A percentile compares a stretch with the other conserved stretches of the same genome.
phyloP scores from a whole-genome alignment of 2,113 vertebrate species.

The Paedocypris sp. region DNA sequence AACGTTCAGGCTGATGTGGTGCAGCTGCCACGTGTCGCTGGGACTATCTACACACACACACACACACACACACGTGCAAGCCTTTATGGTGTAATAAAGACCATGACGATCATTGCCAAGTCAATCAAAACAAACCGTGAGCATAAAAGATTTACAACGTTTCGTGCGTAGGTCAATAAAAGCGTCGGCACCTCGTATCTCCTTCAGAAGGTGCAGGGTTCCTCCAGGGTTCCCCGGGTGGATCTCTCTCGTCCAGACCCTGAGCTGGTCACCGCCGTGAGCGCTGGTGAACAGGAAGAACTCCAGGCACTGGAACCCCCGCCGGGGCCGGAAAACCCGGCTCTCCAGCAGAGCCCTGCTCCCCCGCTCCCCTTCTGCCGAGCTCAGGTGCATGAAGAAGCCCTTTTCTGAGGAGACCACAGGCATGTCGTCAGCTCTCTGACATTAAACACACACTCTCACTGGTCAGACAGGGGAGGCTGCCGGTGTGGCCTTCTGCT shows the following conservation, averaged over 20 bases:
- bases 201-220: constrained; percentile 54
- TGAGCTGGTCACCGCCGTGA: constrained; percentile 50
- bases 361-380: constrained; percentile 39
- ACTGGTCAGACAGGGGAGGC: too few relatives aligned
- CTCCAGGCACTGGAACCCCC: constrained; percentile 80
- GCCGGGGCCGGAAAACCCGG: constrained; percentile 72
- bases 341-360: constrained; percentile 69
- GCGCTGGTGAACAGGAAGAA: constrained; percentile 82
- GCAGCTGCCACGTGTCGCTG: constrained; percentile 69
- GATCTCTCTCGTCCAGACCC: constrained; percentile 69
- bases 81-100: too few relatives aligned
- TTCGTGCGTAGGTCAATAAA: not conserved
- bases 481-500: too few relatives aligned
- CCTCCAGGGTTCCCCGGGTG: constrained; percentile 46
- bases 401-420: constrained; percentile 61
- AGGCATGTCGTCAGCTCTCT: too few relatives aligned
- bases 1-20: constrained; percentile 65
- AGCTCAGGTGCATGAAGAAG: constrained; percentile 84
- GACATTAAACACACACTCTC: too few relatives aligned
- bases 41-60: not conserved
- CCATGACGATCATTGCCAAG: too few relatives aligned
- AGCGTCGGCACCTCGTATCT: constrained; percentile 60
- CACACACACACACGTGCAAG: too few relatives aligned
- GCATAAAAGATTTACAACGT: too few relatives aligned
- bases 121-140: not conserved